These are phyloP conservation scores for Orussus abietinus DNA, from an alignment of 1,140 invertebrate genomes.

Conservation along the genomic window DNA sequence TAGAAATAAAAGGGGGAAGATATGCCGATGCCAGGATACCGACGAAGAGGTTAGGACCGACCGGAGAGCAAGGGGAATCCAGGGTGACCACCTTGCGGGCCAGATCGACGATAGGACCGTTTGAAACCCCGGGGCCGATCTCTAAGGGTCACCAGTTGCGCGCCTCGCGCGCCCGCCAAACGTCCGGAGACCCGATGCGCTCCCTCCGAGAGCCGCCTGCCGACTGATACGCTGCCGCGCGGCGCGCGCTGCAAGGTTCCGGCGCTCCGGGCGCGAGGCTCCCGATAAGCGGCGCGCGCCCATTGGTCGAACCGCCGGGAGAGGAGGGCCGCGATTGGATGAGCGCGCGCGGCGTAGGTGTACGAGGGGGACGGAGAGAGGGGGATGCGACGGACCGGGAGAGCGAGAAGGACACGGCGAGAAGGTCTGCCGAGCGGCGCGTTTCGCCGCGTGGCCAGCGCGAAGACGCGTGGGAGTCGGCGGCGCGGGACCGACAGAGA, in stretches of 20 bases:
- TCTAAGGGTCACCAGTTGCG: conserved; percentile 41
- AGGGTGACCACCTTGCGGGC: too few species aligned
- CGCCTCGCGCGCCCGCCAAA: conserved; percentile 25
- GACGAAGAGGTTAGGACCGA: too few species aligned
- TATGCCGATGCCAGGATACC: too few species aligned
- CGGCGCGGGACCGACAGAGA: too few species aligned
- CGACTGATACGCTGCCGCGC: conserved; percentile 26
- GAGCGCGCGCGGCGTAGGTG: conserved; percentile 1
- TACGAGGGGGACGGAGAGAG: conserved; percentile 5
- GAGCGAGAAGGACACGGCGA: conserved; percentile 9
- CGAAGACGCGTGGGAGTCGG: too few species aligned
- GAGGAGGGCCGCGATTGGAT: conserved; percentile 24
- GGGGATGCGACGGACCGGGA: conserved; percentile 4
- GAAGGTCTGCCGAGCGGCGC: conserved; percentile 9
- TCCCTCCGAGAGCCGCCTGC: conserved; percentile 19
- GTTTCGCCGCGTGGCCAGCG: conserved; percentile 7
- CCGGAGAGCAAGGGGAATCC: too few species aligned
- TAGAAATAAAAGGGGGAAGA: too few species aligned
- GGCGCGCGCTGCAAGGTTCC: conserved; percentile 17
- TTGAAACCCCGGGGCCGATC: too few species aligned
- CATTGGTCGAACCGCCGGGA: conserved; percentile 29
- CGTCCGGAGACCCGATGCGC: conserved; percentile 15
- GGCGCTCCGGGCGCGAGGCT: conserved; percentile 11
- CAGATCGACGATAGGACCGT: too few species aligned
- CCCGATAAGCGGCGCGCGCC: conserved; percentile 28